Conservation (phyloP, 2,113 vertebrate species). For the Bettongia penicillata region DNA sequence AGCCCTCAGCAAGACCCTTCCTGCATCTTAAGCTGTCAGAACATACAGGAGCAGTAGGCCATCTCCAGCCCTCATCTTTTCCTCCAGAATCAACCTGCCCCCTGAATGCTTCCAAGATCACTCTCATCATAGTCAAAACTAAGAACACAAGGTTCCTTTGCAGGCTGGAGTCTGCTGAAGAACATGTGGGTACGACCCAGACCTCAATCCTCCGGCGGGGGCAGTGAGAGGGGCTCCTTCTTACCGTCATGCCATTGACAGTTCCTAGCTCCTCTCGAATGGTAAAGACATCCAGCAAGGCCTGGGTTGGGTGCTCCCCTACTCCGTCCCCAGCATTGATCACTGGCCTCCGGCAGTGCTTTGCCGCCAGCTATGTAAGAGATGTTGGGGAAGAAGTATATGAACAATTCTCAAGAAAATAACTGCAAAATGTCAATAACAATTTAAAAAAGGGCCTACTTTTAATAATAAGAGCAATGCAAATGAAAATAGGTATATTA, state of each 20-base stretch:
- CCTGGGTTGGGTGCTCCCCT: conserved; percentile 97
- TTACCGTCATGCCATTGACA: conserved; percentile 98
- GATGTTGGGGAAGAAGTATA: background rate
- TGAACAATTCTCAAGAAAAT: background rate
- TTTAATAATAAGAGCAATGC: background rate
- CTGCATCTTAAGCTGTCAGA: background rate
- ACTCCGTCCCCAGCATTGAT: conserved; percentile 98
- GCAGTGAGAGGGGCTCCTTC: conserved; percentile 24
- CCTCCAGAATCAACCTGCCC: background rate
- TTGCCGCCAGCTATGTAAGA: conserved; percentile 88
- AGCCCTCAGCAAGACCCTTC: fast-evolving
- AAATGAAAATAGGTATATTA: background rate
- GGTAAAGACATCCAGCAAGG: conserved; percentile 97
- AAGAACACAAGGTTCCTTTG: background rate
- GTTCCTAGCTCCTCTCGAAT: conserved; percentile 99
- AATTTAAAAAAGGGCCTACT: background rate
- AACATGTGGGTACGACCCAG: fast-evolving
- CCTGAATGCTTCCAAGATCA: no score
- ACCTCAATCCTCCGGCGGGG: background rate
- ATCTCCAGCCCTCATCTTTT: fast-evolving
- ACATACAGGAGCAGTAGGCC: background rate
- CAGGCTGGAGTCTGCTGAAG: background rate
- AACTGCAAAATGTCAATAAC: background rate
- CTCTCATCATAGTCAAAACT: background rate
- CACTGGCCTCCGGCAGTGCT: conserved; percentile 94